These are phyloP conservation scores for Timema podura DNA, from an alignment of 2,888 invertebrate genomes.

Conservation along the genomic window DNA sequence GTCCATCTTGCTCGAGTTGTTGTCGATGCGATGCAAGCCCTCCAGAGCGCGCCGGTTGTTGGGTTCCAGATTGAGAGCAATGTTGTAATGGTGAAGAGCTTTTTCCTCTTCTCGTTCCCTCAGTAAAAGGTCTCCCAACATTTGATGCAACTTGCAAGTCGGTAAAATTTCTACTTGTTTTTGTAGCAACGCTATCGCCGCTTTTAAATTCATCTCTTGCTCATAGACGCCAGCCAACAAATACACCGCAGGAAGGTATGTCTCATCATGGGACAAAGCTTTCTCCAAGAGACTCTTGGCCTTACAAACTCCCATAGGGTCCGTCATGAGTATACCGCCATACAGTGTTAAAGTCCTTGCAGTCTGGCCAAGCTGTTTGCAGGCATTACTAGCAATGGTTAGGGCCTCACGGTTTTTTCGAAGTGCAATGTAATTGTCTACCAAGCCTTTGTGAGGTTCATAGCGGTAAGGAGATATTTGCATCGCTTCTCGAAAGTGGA, in stretches of 20 bases:
- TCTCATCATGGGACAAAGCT: conserved; percentile 66
- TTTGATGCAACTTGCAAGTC: conserved; percentile 60
- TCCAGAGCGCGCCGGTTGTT: conserved; percentile 59
- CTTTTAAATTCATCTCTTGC: conserved; percentile 43
- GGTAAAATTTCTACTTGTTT: conserved; percentile 60
- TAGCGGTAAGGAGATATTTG: conserved; percentile 58
- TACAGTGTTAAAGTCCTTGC: conserved; percentile 73
- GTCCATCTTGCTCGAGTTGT: conserved; percentile 49
- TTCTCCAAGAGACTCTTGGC: conserved; percentile 68
- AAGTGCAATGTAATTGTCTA: conserved; percentile 66
- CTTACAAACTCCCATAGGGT: conserved; percentile 55
- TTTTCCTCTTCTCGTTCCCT: conserved; percentile 61
- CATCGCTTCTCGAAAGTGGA: conserved; percentile 64
- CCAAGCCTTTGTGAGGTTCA: conserved; percentile 74
- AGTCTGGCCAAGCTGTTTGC: conserved; percentile 66
- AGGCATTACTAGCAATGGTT: conserved; percentile 64
- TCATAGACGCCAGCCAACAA: conserved; percentile 67
- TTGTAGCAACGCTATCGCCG: conserved; percentile 63
- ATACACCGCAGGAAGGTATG: conserved; percentile 68
- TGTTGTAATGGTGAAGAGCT: conserved; percentile 63
- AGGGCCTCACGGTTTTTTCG: conserved; percentile 68
- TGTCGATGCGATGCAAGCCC: conserved; percentile 60
- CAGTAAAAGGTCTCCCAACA: conserved; percentile 60
- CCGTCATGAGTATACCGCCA: conserved; percentile 67
- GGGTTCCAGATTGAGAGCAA: conserved; percentile 62